A percentile compares a stretch with the other conserved stretches of the same genome.
Conservation (phyloP, 2,113 vertebrate species). For the Neodon shergylaensis region DNA sequence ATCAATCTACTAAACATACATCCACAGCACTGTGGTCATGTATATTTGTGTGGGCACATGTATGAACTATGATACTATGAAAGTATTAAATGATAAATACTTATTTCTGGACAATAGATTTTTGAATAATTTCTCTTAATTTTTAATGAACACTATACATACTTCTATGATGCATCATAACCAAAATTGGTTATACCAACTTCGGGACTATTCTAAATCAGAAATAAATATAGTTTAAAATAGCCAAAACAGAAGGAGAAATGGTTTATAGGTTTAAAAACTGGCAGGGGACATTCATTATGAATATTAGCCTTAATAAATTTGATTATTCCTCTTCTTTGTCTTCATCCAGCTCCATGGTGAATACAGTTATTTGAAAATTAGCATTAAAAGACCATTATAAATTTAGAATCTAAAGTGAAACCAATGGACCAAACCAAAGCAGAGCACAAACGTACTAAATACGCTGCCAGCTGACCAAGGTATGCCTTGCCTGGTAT, state of each 20-base stretch:
- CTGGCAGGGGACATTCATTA: neutral
- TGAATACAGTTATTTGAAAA: conserved; percentile 27
- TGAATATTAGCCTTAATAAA: conserved; percentile 43
- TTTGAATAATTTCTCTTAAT: neutral
- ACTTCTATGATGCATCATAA: conserved; percentile 14
- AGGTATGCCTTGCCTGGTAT: conserved; percentile 36
- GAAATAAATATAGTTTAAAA: conserved; percentile 53
- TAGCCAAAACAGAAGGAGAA: conserved; percentile 24
- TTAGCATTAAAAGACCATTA: neutral
- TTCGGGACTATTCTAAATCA: neutral
- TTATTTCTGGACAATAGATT: neutral
- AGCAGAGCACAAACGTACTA: neutral
- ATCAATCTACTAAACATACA: neutral
- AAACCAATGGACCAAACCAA: conserved; percentile 4
- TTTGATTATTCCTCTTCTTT: conserved; percentile 43
- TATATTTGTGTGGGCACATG: neutral
- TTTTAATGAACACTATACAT: neutral
- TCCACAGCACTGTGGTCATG: neutral
- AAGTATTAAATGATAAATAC: conserved; percentile 6
- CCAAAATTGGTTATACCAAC: neutral
- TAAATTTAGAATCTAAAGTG: conserved; percentile 35
- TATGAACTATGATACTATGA: neutral
- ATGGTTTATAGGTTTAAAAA: conserved; percentile 13
- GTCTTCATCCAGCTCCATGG: neutral
- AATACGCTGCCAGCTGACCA: neutral